These are phyloP conservation scores for Epinotia demarniana DNA, from an alignment of 2,888 invertebrate species.

Conservation along the genomic window DNA sequence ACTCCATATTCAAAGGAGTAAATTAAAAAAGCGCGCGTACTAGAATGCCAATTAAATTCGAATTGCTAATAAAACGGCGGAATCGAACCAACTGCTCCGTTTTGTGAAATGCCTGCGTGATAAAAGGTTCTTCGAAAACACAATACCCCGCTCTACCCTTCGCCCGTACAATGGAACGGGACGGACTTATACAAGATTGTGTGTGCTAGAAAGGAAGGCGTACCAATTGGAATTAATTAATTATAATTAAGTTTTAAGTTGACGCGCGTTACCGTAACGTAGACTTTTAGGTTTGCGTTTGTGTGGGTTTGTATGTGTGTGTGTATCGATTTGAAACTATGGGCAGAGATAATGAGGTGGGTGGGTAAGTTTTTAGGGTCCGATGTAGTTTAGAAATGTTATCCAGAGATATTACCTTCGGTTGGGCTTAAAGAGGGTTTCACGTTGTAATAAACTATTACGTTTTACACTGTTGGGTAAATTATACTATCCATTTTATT, in stretches of 20 bases:
- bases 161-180: conserved; percentile 67
- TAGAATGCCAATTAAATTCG: conserved; percentile 79
- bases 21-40: conserved; percentile 57
- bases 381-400: conserved; percentile 52
- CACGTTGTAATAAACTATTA: conserved; percentile 23
- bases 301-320: conserved; percentile 75
- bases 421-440: conserved; percentile 18
- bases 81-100: conserved; percentile 77
- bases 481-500: not conserved
- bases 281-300: conserved; percentile 73
- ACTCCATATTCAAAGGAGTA: conserved; percentile 44
- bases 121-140: conserved; percentile 83
- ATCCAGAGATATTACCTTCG: conserved; percentile 39
- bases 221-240: conserved; percentile 90
- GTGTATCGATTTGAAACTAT: conserved; percentile 80
- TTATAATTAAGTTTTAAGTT: conserved; percentile 94
- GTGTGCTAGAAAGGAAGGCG: conserved; percentile 71
- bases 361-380: conserved; percentile 79
- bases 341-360: conserved; percentile 81
- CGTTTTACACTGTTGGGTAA: not conserved
- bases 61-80: conserved; percentile 80
- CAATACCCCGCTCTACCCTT: conserved; percentile 79
- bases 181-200: conserved; percentile 78
- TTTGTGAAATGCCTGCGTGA: conserved; percentile 79
- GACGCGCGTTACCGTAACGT: conserved; percentile 84